Percentiles rank a stretch among this genome's conserved stretches.
Conservation (phyloP, 2,888 invertebrate genomes). For the Ryuthela nishihirai region DNA sequence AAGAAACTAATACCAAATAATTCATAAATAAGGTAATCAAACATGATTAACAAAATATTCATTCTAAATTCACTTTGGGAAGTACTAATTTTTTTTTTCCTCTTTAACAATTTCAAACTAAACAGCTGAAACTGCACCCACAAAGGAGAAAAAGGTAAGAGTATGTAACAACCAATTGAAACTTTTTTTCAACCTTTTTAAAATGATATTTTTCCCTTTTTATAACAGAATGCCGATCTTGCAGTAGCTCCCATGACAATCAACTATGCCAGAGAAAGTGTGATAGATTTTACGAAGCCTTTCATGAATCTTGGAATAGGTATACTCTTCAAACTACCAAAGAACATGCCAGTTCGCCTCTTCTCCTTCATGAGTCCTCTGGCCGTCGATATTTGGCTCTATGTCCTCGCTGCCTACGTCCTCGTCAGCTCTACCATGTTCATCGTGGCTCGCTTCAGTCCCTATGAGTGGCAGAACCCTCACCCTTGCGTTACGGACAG, state of each 20-base stretch:
- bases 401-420: conserved; percentile 88
- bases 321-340: conserved; percentile 90
- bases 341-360: conserved; percentile 76
- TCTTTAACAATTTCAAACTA: no score
- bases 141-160: no score
- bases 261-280: conserved; percentile 89
- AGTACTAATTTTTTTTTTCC: no score
- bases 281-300: conserved; percentile 96
- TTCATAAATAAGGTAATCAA: no score
- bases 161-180: no score
- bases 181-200: no score
- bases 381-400: conserved; percentile 92
- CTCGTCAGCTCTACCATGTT: conserved; percentile 90
- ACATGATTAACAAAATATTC: no score
- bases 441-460: conserved; percentile 94
- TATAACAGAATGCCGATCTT: conserved; percentile 80
- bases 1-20: no score
- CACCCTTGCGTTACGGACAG: conserved; percentile 55
- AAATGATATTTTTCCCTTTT: no score
- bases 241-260: conserved; percentile 98
- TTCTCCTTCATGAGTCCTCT: conserved; percentile 97
- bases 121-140: no score
- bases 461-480: conserved; percentile 60
- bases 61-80: no score
- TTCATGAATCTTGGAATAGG: conserved; percentile 97